Conservation (phyloP, 2,888 invertebrate genomes). For the Ormyrus labotus region DNA sequence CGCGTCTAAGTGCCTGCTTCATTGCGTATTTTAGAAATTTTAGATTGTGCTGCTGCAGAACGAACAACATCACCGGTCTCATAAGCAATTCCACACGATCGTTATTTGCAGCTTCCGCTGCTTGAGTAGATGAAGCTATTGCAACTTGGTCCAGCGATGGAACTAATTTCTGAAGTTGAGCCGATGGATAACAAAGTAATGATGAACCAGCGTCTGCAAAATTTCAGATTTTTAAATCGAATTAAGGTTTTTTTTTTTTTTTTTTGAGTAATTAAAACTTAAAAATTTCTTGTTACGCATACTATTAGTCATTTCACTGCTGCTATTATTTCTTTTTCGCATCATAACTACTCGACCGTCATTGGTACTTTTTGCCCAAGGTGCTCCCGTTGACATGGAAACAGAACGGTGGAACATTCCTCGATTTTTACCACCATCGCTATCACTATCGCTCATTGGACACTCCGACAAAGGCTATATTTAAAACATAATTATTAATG, state of each 20-base stretch:
- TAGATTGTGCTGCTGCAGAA: slow-evolving; percentile 90
- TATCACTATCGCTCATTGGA: slow-evolving; percentile 78
- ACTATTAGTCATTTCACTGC: slow-evolving; percentile 80
- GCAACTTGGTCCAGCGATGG: slow-evolving; percentile 80
- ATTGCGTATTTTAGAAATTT: slow-evolving; percentile 90
- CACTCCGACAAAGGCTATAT: slow-evolving; percentile 78
- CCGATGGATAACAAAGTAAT: slow-evolving; percentile 92
- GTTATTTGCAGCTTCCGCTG: slow-evolving; percentile 74
- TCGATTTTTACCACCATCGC: slow-evolving; percentile 77
- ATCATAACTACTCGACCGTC: slow-evolving; percentile 80
- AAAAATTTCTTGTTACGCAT: slow-evolving; percentile 43
- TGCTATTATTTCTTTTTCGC: slow-evolving; percentile 84
- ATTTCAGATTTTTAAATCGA: slow-evolving; percentile 24
- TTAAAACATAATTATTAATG: slow-evolving; percentile 27
- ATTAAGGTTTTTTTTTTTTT: neutral
- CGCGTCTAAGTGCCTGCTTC: slow-evolving; percentile 89
- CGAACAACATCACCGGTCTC: slow-evolving; percentile 91
- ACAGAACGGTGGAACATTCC: slow-evolving; percentile 89
- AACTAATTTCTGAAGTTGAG: slow-evolving; percentile 88
- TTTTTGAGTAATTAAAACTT: neutral
- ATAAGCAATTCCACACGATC: slow-evolving; percentile 81
- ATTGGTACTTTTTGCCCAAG: slow-evolving; percentile 79
- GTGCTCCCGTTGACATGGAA: slow-evolving; percentile 87
- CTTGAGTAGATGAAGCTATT: slow-evolving; percentile 75
- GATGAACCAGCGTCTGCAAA: slow-evolving; percentile 85